These are phyloP conservation scores for Vicugna pacos DNA, from an alignment of 2,113 vertebrate species.

Conservation along the genomic window DNA sequence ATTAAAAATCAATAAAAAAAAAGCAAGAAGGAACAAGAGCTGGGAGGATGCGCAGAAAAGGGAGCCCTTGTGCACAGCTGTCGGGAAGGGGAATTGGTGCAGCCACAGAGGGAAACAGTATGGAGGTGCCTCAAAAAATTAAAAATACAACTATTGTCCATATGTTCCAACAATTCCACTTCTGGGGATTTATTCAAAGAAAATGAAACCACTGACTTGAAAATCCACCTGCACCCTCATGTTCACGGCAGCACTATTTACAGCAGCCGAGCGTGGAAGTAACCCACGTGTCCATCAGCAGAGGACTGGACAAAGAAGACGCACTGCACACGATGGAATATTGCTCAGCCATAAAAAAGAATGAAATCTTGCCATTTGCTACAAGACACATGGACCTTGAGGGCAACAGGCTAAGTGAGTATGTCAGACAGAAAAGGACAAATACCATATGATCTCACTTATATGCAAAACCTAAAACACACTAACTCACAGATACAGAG, in stretches of 20 bases:
- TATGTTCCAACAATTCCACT: background rate
- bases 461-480: background rate
- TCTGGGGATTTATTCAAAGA: background rate
- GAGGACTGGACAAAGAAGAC: background rate
- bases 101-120: background rate
- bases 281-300: accelerated
- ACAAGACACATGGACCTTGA: background rate
- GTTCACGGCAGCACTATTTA: background rate
- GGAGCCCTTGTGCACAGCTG: background rate
- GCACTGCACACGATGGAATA: background rate
- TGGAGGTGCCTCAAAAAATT: background rate
- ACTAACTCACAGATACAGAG: background rate
- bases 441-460: background rate
- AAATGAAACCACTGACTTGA: background rate
- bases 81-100: background rate
- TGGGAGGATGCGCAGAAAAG: background rate
- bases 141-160: background rate
- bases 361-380: background rate
- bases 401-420: background rate
- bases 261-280: background rate
- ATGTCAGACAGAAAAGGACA: background rate
- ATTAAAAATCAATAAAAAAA: no score
- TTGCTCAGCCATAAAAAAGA: background rate
- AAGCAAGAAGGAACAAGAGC: background rate
- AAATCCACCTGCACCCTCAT: background rate